Percentiles rank a stretch among this genome's conserved stretches.
phyloP scores from a whole-genome alignment of 1,140 invertebrate genomes.

The Zaprionus nigranus region DNA sequence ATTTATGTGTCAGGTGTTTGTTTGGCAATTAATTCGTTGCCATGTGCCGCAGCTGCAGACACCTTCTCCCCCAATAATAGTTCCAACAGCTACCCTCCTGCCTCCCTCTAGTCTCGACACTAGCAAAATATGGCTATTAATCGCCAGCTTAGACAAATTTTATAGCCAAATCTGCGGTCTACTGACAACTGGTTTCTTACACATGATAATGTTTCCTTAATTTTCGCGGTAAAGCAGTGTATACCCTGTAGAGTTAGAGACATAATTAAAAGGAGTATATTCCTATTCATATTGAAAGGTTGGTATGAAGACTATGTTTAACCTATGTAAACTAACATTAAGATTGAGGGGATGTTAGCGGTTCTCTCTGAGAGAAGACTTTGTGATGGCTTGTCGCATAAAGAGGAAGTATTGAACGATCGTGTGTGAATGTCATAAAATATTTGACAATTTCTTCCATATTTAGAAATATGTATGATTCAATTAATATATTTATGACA shows the following conservation, averaged over 20 bases:
- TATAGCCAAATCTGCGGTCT: slow-evolving; percentile 35
- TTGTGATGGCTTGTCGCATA: too few species aligned
- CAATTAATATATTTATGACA: too few species aligned
- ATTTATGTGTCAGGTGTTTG: slow-evolving; percentile 36
- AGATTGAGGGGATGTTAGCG: too few species aligned
- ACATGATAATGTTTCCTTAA: slow-evolving; percentile 36
- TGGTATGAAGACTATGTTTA: not conserved
- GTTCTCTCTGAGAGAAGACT: too few species aligned
- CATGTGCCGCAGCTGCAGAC: slow-evolving; percentile 53
- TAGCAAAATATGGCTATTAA: slow-evolving; percentile 62
- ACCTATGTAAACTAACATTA: too few species aligned
- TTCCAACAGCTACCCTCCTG: not conserved
- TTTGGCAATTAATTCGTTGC: slow-evolving; percentile 70
- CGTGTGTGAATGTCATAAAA: too few species aligned
- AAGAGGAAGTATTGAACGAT: too few species aligned
- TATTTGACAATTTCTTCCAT: too few species aligned
- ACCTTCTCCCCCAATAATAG: slow-evolving; percentile 13
- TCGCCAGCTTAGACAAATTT: slow-evolving; percentile 66
- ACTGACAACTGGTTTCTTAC: slow-evolving; percentile 61
- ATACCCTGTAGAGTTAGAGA: not conserved
- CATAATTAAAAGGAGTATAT: slow-evolving; percentile 1
- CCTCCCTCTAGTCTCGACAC: not conserved
- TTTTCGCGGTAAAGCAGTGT: slow-evolving; percentile 27
- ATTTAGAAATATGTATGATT: too few species aligned
- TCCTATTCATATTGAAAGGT: not conserved